Evolutionary conservation across 1,140 invertebrate species (phyloP), one percentile per base, ranked within the genome.

Genomic region (Drosophila tristis): DNA sequence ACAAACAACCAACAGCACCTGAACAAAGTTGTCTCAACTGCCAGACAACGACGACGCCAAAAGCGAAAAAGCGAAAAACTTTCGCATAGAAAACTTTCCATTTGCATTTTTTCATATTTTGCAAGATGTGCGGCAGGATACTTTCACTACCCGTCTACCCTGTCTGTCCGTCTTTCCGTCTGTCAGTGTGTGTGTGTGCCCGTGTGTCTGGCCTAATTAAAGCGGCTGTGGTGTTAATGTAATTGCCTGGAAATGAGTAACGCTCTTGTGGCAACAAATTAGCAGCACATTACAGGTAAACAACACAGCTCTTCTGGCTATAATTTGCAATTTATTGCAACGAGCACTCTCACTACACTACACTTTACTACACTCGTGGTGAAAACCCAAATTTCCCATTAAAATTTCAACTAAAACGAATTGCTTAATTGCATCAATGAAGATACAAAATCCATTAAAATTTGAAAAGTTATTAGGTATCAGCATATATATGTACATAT

Each of bases 11-110:
- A 72, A 80, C 44, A 85, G 62, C 74, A 76, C 77, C 81, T 80
- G 74, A 85, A 76, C 61, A 81, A 86, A 87, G 68, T 86, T 81
- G 64, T 67, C 66, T 66, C 63, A 85, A 65, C 76, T 71, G 49
- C 45, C 60, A 60, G 65, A 74, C 45, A 56, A 61, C 64, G 61
- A 47, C 25, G 58, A 71, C 57, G 72, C 50, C 49, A 58, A 54
- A 55, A 56, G 55, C 42, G 70, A 58, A 51, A 45, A 63, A 57
- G 65, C 47, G 42, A 51, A 39, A 72, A 60, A 74, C 53, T 75
- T 75, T 59, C 29, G 50, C 56, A 51, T 53, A 49, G 42, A 54
- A 50, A 61, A 67, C 47, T 64, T 71, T 78, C 56, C 61, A 74
- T 86, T 82, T 64, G 48, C 62, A 81, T 77, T 80, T 64, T 74